phyloP scores from a whole-genome alignment of 1,140 invertebrate genomes.

The Brachionus plicatilis region DNA sequence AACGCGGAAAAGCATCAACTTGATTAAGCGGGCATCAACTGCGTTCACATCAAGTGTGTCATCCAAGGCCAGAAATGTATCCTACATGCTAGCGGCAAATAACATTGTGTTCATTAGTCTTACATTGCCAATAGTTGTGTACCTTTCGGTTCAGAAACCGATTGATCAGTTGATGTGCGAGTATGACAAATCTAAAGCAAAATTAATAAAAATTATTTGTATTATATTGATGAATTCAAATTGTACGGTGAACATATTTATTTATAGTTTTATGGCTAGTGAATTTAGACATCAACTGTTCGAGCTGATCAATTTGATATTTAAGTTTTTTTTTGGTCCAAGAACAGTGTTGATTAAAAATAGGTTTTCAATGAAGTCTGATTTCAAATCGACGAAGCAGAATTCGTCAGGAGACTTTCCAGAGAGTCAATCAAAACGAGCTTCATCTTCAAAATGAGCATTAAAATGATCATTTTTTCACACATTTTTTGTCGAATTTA shows the following conservation, averaged over 20 bases:
- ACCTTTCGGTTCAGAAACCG: background rate
- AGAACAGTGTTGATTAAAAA: background rate
- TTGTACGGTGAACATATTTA: constrained; percentile 34
- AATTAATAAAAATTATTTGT: constrained; percentile 36
- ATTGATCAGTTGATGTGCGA: background rate
- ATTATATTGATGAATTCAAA: constrained; percentile 41
- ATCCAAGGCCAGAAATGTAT: background rate
- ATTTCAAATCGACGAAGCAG: background rate
- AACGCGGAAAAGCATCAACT: background rate
- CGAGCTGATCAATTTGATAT: background rate
- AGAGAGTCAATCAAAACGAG: constrained; percentile 11
- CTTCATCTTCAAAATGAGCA: constrained; percentile 3
- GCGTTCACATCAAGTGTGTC: background rate
- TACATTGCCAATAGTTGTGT: constrained; percentile 37
- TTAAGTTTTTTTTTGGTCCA: background rate
- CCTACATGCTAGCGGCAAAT: constrained; percentile 11
- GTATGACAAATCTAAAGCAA: background rate
- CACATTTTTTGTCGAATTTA: background rate
- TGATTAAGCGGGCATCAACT: background rate
- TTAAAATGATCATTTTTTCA: background rate
- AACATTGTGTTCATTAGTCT: constrained; percentile 40
- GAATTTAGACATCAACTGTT: constrained; percentile 39
- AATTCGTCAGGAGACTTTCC: background rate
- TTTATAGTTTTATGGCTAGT: constrained; percentile 35
- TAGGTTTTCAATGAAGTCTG: background rate